Evolutionary conservation across 2,113 vertebrate genomes (phyloP).

Genomic region (Syrrhaptes paradoxus): DNA sequence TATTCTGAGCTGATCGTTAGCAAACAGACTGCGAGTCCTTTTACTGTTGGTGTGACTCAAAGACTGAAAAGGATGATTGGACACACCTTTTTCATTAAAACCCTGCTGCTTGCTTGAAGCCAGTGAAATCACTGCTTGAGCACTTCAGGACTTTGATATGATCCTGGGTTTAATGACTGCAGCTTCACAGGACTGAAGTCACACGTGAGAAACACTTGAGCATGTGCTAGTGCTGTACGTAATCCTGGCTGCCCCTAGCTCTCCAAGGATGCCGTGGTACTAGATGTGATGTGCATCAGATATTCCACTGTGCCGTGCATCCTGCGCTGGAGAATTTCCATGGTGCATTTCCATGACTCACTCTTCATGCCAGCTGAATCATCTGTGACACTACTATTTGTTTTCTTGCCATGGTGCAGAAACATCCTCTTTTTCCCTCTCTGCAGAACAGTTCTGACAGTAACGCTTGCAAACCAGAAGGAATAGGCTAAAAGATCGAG

Average conservation of each 20-base stretch:
- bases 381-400: slow-evolving; percentile 2
- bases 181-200: neutral
- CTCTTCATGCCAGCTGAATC: slow-evolving; percentile 7
- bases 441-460: neutral
- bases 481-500: neutral
- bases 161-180: accelerated
- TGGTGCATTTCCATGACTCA: slow-evolving; percentile 54
- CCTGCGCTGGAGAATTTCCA: neutral
- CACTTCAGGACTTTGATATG: neutral
- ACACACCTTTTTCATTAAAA: neutral
- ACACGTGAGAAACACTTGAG: accelerated
- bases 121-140: neutral
- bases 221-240: neutral
- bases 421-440: neutral
- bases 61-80: neutral
- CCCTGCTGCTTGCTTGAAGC: neutral
- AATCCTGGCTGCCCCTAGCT: neutral
- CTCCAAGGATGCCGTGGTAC: neutral
- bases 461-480: neutral
- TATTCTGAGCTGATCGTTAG: neutral
- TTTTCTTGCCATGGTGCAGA: neutral
- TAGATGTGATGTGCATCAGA: neutral
- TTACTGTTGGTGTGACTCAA: neutral
- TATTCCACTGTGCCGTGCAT: neutral
- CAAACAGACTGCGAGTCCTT: neutral